Evolutionary conservation across 2,797 vertebrate genomes (phyloP).

Genomic region (Echiichthys vipera): DNA sequence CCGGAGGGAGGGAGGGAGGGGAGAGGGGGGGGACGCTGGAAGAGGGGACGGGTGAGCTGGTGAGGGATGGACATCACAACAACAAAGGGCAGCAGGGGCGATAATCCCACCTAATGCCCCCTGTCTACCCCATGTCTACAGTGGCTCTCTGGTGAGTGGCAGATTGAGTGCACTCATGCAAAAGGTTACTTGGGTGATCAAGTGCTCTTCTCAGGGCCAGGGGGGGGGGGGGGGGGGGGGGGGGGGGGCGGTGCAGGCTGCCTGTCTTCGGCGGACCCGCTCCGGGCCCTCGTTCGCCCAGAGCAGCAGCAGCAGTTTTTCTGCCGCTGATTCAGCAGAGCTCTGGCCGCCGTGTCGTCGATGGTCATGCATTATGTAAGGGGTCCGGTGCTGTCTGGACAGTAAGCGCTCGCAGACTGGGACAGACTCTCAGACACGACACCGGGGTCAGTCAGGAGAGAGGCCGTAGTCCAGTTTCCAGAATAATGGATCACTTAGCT

Average conservation of each 20-base stretch:
- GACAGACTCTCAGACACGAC: conserved; percentile 31
- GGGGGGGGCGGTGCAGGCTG: conserved; percentile 22
- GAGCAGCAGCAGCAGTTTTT: conserved; percentile 31
- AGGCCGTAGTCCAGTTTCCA: conserved; percentile 14
- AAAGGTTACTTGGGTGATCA: conserved; percentile 75
- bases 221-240: too few species aligned
- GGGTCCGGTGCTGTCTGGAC: conserved; percentile 47
- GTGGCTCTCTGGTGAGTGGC: conserved; percentile 68
- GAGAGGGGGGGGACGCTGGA: not conserved
- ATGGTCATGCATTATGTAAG: conserved; percentile 73
- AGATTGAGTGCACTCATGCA: conserved; percentile 77
- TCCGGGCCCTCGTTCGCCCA: conserved; percentile 15
- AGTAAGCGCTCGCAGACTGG: conserved; percentile 9
- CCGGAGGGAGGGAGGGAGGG: not conserved
- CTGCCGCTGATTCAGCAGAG: conserved; percentile 72
- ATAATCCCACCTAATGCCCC: conserved; percentile 79
- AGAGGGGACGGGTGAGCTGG: conserved; percentile 34
- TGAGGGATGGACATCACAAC: conserved; percentile 58
- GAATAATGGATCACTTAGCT: conserved; percentile 25
- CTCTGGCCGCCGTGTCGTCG: conserved; percentile 16
- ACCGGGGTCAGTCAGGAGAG: conserved; percentile 23
- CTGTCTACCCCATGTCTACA: conserved; percentile 74
- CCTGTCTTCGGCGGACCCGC: conserved; percentile 37
- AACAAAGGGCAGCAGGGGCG: conserved; percentile 75
- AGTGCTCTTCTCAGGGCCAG: conserved; percentile 62